Evolutionary conservation across 2,888 invertebrate species (phyloP), one percentile per base, ranked within the genome.

Genomic region (Lasioglossum morio): DNA sequence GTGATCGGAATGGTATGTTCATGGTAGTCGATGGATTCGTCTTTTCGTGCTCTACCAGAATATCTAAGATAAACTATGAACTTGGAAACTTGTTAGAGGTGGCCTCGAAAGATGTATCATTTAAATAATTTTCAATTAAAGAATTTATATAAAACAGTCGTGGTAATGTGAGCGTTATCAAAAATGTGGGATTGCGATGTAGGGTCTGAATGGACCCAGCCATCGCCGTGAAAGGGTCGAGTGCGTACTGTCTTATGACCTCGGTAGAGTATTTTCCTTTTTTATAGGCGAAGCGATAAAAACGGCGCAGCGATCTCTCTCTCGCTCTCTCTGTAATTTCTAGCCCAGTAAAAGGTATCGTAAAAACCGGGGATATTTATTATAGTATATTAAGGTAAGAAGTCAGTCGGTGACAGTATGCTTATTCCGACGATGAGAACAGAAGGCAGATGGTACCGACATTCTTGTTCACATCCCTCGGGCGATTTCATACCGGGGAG

Each of bases 371-470:
- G n/a, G 27, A 46, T 72, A 72, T 72, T 57, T 48, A 69, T 48
- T 46, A 27, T 60, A 23, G 19, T 46, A 16, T 46, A 53, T 63
- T 73, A 76, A 79, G 16, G 37, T 72, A 73, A 84, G 43, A 86
- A 80, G 78, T 86, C 63, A 66, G 27, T 60, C 70, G 57, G 43
- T 70, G 87, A 78, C 79, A 82, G 76, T 48, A 79, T 27, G 72
- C 27, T 66, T 77, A 78, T 78, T 82, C 43, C 46, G 48, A 4
- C 48, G 16, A 34, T 72, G 78, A 27, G 82, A 82, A 70, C 72
- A 60, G 77, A 84, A 81, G 73, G 53, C 80, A 84, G 70, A 72
- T 87, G 81, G 73, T 76, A 80, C 72, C 57, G 87, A 77, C 79
- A 78, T 78, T 78, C 76, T 76, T 79, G 81, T 72, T 66, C 87